Percentiles rank a stretch among this genome's conserved stretches.
These are phyloP conservation scores for Enteromius viviparus DNA, from an alignment of 2,797 vertebrate genomes.

Conservation along the genomic window DNA sequence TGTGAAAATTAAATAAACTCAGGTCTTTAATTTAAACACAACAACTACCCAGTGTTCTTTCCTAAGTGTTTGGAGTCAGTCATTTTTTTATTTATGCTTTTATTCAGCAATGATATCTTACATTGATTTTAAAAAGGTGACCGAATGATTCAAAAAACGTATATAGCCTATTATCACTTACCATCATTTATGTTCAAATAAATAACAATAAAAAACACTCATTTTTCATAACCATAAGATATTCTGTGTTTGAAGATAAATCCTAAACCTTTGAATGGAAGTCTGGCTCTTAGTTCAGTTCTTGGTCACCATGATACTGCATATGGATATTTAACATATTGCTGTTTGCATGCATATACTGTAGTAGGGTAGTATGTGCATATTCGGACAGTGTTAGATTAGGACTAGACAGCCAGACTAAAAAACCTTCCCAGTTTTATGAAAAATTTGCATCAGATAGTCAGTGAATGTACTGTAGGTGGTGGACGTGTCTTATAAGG, in stretches of 20 bases:
- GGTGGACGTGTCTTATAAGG: neutral
- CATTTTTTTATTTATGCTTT: neutral
- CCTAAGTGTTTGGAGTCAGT: neutral
- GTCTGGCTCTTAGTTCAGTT: neutral
- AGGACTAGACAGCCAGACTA: too few species aligned
- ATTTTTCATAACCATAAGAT: neutral
- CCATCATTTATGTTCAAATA: neutral
- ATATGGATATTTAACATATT: neutral
- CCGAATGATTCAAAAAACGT: neutral
- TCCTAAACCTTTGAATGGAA: too few species aligned
- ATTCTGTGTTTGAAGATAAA: neutral
- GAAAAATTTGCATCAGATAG: neutral
- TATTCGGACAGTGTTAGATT: neutral
- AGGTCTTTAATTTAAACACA: neutral
- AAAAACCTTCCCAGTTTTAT: neutral
- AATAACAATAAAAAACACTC: neutral
- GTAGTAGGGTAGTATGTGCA: neutral
- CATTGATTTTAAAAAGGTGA: neutral
- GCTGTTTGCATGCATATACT: neutral
- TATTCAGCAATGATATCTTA: neutral
- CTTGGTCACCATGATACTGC: neutral
- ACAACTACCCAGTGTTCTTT: neutral
- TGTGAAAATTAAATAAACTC: neutral
- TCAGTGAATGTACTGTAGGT: neutral
- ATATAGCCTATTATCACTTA: too few species aligned